Evolutionary conservation across 2,797 vertebrate genomes (phyloP).

Genomic region (Perodicticus potto): DNA sequence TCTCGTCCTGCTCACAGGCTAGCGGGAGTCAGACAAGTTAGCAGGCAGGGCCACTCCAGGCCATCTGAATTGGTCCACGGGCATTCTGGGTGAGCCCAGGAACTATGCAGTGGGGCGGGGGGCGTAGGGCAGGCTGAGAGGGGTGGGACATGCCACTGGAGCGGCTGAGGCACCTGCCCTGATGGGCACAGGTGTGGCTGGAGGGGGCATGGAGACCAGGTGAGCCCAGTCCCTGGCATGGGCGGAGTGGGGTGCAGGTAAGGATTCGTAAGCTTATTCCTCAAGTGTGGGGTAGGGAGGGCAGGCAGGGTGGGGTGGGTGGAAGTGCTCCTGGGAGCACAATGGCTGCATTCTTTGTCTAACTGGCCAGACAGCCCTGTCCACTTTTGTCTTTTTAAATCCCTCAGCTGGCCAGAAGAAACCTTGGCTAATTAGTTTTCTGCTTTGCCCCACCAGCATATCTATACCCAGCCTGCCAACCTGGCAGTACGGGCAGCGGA

Average conservation of each 20-base stretch:
- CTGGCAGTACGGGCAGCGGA: rapidly evolving
- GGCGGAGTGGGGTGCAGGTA: background rate
- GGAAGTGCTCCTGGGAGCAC: background rate
- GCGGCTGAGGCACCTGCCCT: background rate
- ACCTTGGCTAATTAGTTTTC: background rate
- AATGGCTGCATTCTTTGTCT: background rate
- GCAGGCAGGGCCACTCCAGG: background rate
- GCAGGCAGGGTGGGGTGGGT: background rate
- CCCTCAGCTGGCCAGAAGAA: background rate
- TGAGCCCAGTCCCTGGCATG: rapidly evolving
- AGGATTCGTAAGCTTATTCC: background rate
- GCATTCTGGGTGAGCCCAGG: background rate
- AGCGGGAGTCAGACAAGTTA: background rate
- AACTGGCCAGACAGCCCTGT: rapidly evolving
- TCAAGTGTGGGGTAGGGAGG: rapidly evolving
- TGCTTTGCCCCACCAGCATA: background rate
- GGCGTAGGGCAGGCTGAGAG: background rate
- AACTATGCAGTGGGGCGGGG: background rate
- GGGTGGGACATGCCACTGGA: background rate
- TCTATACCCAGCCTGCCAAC: rapidly evolving
- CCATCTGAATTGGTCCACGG: rapidly evolving
- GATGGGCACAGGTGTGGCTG: background rate
- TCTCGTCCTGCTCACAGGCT: rapidly evolving
- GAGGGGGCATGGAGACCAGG: rapidly evolving
- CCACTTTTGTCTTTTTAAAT: background rate